These are phyloP conservation scores for Zapus hudsonius DNA, from an alignment of 2,113 vertebrate genomes.

Conservation along the genomic window DNA sequence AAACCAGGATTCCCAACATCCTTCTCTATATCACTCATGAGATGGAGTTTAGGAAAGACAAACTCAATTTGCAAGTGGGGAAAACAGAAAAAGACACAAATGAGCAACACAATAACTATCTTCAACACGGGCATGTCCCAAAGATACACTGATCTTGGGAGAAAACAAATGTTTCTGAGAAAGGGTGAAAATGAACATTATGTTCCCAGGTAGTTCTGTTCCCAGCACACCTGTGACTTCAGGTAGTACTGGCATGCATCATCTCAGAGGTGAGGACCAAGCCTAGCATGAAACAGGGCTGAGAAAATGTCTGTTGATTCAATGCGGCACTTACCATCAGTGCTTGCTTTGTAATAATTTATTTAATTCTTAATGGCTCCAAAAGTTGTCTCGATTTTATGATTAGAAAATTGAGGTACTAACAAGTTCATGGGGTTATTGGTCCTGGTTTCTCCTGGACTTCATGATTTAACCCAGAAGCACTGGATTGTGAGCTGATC, in stretches of 20 bases:
- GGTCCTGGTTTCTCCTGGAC: neutral
- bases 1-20: neutral
- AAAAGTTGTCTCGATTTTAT: conserved; percentile 22
- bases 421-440: neutral
- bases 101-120: neutral
- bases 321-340: neutral
- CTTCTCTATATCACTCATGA: neutral
- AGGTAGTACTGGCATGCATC: too few relatives aligned
- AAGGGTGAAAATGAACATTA: neutral
- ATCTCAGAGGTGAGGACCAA: accelerated
- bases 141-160: conserved; percentile 51
- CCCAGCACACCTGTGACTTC: neutral
- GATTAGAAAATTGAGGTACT: conserved; percentile 35
- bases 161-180: conserved; percentile 40
- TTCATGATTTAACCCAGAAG: neutral
- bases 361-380: conserved; percentile 9
- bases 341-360: neutral
- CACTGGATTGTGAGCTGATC: neutral
- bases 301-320: neutral
- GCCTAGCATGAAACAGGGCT: neutral
- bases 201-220: neutral
- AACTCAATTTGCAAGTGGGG: conserved; percentile 32
- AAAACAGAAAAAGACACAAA: conserved; percentile 42
- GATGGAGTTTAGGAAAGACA: neutral
- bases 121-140: neutral